Conservation (phyloP, 1,140 invertebrate genomes). For the Sycophaga agraensis region DNA sequence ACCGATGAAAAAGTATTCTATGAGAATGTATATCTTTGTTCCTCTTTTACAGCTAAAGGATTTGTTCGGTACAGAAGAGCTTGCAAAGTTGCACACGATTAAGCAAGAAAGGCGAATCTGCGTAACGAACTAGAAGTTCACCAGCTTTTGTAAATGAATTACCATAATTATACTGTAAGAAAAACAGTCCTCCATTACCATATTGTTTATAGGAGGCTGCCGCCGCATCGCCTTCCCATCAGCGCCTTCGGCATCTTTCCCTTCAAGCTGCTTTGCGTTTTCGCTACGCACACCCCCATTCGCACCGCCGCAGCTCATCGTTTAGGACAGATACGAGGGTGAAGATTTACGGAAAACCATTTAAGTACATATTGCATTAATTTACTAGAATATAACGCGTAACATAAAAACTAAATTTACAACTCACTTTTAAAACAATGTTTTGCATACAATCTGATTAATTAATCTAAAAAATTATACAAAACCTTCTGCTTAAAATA, state of each 20-base stretch:
- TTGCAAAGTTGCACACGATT: constrained; percentile 6
- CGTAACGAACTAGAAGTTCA: constrained; percentile 20
- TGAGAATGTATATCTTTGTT: background rate
- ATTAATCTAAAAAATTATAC: too few relatives aligned
- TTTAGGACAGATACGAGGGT: too few relatives aligned
- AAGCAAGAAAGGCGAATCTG: background rate
- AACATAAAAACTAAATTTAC: too few relatives aligned
- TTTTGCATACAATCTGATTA: too few relatives aligned
- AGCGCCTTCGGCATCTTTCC: background rate
- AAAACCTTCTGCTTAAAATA: too few relatives aligned
- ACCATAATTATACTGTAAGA: constrained; percentile 36
- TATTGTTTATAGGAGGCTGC: constrained; percentile 33
- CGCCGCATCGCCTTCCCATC: constrained; percentile 1
- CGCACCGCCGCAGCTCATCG: too few relatives aligned
- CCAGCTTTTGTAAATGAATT: constrained; percentile 36
- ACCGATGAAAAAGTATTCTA: background rate
- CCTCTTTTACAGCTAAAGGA: background rate
- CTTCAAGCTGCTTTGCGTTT: background rate
- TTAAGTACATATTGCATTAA: too few relatives aligned
- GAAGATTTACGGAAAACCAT: too few relatives aligned
- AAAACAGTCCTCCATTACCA: constrained; percentile 33
- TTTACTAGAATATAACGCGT: too few relatives aligned
- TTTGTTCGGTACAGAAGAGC: background rate
- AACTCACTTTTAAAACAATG: too few relatives aligned
- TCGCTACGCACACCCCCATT: too few relatives aligned